Base-by-base conservation (phyloP, 1,140 invertebrate genomes). In the Panagrolaimus sp. region DNA sequence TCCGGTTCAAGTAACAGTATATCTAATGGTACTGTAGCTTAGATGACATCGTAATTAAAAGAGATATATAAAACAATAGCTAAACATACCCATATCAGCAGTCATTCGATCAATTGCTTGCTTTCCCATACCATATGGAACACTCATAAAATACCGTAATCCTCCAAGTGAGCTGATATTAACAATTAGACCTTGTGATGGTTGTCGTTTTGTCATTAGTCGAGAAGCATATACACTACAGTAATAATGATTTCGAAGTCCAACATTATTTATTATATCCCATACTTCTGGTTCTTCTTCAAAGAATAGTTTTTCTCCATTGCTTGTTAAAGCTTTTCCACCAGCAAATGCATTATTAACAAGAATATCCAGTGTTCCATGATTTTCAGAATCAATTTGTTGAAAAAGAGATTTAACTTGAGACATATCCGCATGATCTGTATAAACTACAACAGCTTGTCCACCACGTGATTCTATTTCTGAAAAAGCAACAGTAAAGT, bases 231-330 rank as follows among this genome's bases (percentile, higher is more conserved):
- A 77, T 1, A 83, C 83, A 5, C 83, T 65, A 70, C 85, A 86
- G 23, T 85, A 75, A 67, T 86, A 86, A 66, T 84, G 82, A 68
- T 86, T 86, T 61, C 84, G 78, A 16, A 86, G 73, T 23, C 85
- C 85, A 31, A 86, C 85, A 65, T 84, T 84, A 68, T 86, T 86
- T 11, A 85, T 74, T 4, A 76, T 75, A 74, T 86, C 85, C 79
- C 81, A 81, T 42, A 80, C 71, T 13, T 64, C 44, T 9, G 75
- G 72, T 16, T 74, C 74, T 14, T 76, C 73, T 65, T 86, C 84
- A 79, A 82, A 86, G 68, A 86, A 86, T 38, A 72, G 74, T 31
- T 77, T 79, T 0, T 78, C 79, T n/a, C 72, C 71, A 23, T 74
- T 43, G 44, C 62, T 63, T 20, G 23, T 63, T 53, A 38, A 13